phyloP scores from a whole-genome alignment of 2,113 vertebrate genomes.

The Otolemur garnettii region DNA sequence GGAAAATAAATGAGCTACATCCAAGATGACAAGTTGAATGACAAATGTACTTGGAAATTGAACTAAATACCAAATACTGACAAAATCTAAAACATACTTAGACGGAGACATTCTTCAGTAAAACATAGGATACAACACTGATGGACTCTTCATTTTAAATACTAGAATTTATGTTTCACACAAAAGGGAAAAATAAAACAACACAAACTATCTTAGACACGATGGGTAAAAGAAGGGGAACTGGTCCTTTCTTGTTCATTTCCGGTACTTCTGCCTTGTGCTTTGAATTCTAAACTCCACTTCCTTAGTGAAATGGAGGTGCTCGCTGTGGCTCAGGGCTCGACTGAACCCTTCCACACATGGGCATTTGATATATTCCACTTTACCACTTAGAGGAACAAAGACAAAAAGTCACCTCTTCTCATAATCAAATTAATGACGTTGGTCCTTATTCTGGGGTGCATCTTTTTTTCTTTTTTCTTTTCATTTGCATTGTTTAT shows the following conservation, averaged over 20 bases:
- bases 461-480: neutral
- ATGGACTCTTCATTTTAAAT: conserved; percentile 48
- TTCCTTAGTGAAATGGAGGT: neutral
- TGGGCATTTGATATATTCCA: neutral
- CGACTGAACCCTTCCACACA: neutral
- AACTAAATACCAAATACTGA: conserved; percentile 14
- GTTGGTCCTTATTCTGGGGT: neutral
- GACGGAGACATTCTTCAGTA: neutral
- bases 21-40: conserved; percentile 42
- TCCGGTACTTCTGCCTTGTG: neutral
- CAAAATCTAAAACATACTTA: neutral
- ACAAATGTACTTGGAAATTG: conserved; percentile 39
- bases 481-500: too few relatives aligned
- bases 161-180: conserved; percentile 42
- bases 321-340: accelerated
- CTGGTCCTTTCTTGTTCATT: neutral
- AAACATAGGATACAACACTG: conserved; percentile 54
- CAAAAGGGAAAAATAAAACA: neutral
- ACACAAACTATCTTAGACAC: neutral
- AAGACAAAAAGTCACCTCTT: neutral
- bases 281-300: neutral
- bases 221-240: neutral
- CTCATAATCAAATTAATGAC: neutral
- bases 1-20: conserved; percentile 64
- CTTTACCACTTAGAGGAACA: neutral